Percentiles rank a stretch among this genome's conserved stretches.
phyloP scores from a whole-genome alignment of 2,888 invertebrate genomes.

The Cepaea hortensis region DNA sequence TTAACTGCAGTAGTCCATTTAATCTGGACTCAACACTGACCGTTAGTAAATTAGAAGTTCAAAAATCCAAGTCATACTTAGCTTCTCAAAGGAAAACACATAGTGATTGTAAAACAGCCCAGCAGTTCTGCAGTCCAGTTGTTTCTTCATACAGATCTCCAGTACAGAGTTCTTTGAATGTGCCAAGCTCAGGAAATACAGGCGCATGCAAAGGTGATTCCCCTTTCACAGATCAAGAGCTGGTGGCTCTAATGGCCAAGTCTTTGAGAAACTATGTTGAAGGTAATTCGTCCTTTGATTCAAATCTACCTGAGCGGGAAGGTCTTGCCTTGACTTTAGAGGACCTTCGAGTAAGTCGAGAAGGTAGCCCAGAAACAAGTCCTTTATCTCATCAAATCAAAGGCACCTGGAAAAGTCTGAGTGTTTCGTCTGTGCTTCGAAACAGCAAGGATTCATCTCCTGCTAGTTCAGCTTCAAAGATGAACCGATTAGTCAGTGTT shows the following conservation, averaged over 20 bases:
- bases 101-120: not conserved
- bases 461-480: conserved; percentile 46
- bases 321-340: conserved; percentile 47
- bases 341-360: conserved; percentile 27
- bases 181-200: not conserved
- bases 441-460: conserved; percentile 42
- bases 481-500: conserved; percentile 18
- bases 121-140: not conserved
- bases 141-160: conserved; percentile 10
- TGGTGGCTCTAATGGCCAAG: conserved; percentile 42
- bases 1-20: conserved; percentile 18
- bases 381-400: not conserved
- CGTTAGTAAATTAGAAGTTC: conserved; percentile 38
- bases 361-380: conserved; percentile 15
- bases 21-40: conserved; percentile 45
- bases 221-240: conserved; percentile 48
- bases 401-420: conserved; percentile 9
- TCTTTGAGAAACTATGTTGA: conserved; percentile 39
- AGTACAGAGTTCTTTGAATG: not conserved
- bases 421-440: conserved; percentile 42
- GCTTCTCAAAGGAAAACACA: conserved; percentile 15
- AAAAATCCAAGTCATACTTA: conserved; percentile 29
- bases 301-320: conserved; percentile 32
- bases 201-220: conserved; percentile 5
- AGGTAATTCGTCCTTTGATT: conserved; percentile 6